A percentile compares a stretch with the other conserved stretches of the same genome.
phyloP scores from a whole-genome alignment of 2,888 invertebrate species.

The Brassicogethes aeneus region DNA sequence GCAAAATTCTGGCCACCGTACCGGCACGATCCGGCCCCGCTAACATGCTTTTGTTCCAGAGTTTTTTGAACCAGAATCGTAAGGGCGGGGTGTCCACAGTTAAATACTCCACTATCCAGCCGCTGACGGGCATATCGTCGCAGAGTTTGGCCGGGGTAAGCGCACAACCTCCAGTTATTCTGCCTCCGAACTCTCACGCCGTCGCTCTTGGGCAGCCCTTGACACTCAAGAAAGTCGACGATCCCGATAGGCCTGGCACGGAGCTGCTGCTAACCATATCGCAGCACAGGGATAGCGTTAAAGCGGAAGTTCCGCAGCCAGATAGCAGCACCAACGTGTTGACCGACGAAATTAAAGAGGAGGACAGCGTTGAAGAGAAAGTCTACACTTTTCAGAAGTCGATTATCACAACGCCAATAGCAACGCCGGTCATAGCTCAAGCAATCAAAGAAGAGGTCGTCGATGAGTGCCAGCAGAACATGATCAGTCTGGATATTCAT shows the following conservation, averaged over 20 bases:
- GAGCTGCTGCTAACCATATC: constrained; percentile 37
- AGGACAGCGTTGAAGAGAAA: constrained; percentile 26
- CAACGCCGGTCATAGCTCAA: constrained; percentile 38
- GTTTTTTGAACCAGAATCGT: constrained; percentile 56
- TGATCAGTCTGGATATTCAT: constrained; percentile 28
- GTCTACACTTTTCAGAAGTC: constrained; percentile 25
- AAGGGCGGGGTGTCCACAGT: constrained; percentile 49
- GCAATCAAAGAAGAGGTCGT: constrained; percentile 24
- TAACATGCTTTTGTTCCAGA: constrained; percentile 57
- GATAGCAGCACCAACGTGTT: constrained; percentile 31
- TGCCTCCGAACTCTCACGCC: constrained; percentile 36
- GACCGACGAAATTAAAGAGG: constrained; percentile 29
- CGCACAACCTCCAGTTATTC: constrained; percentile 39
- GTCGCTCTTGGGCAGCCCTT: constrained; percentile 37
- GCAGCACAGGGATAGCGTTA: constrained; percentile 27
- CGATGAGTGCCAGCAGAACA: constrained; percentile 19
- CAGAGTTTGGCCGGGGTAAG: constrained; percentile 37
- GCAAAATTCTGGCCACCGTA: constrained; percentile 47
- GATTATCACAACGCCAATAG: constrained; percentile 29
- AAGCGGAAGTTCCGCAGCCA: constrained; percentile 22
- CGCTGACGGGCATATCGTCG: constrained; percentile 38
- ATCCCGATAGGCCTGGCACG: constrained; percentile 28
- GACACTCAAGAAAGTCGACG: constrained; percentile 37
- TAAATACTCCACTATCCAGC: constrained; percentile 42
- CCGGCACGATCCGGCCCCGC: constrained; percentile 44